These are phyloP conservation scores for Lasaia peninsularis DNA, from an alignment of 1,140 invertebrate species.

Conservation along the genomic window DNA sequence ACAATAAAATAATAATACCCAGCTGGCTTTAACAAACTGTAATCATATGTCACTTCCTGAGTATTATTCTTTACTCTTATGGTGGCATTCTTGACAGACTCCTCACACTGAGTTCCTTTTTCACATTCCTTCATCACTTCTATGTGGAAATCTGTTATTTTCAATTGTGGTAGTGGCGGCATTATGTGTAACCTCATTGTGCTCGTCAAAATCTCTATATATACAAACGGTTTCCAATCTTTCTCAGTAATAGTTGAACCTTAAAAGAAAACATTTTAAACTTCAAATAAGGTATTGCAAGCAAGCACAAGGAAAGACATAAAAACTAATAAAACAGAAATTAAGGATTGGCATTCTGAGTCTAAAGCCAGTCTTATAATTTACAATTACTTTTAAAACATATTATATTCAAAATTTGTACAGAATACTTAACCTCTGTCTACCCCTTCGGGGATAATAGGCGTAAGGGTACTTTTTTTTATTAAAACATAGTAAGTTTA, in stretches of 20 bases:
- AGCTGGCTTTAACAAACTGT: conserved; percentile 40
- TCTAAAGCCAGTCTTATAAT: neutral
- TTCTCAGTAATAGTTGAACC: conserved; percentile 43
- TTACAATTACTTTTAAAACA: no score
- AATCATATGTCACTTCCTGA: conserved; percentile 50
- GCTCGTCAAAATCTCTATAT: conserved; percentile 51
- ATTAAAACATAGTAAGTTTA: no score
- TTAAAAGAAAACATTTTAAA: conserved; percentile 25
- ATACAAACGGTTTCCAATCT: conserved; percentile 62
- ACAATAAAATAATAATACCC: conserved; percentile 54
- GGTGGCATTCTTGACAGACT: conserved; percentile 32
- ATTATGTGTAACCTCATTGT: conserved; percentile 53
- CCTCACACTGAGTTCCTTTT: conserved; percentile 33
- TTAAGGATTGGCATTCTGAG: no score
- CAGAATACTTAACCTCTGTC: no score
- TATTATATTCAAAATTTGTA: no score
- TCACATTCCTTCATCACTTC: conserved; percentile 42
- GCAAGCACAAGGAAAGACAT: no score
- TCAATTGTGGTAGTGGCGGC: conserved; percentile 50
- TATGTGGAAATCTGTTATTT: conserved; percentile 46
- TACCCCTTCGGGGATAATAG: no score
- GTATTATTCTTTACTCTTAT: conserved; percentile 36
- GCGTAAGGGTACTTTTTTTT: no score
- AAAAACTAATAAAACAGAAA: neutral
- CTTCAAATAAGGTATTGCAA: neutral